Evolutionary conservation across 1,140 invertebrate genomes (phyloP), one percentile per base, ranked within the genome.

Genomic region (Conus ventricosus): DNA sequence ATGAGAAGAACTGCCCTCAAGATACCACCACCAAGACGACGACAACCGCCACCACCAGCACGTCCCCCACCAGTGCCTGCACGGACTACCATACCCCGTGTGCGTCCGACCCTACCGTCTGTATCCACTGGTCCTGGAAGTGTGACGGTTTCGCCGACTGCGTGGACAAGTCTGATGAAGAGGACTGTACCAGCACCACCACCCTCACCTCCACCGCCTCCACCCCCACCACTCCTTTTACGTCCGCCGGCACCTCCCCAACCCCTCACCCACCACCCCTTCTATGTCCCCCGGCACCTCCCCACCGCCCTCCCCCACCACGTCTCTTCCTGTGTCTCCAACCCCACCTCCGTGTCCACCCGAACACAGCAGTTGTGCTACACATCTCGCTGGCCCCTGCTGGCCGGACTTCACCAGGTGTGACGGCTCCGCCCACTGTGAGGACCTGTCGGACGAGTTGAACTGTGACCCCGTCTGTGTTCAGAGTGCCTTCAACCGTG

Each of bases 191-290:
- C 80, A 81, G 51, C 51, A 13, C 39, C 25, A 78, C 75, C 25
- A 20, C 71, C 71, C 10, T 78, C 76, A 11, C 76, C 76, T n/a
- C 76, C 76, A 78, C 76, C 76, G 39, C 76, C 54, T 60, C 67
- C 8, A 27, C 27, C n/a, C 8, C 6, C 20, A 75, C 71, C 23
- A 55, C 20, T 67, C 39, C 84, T 8, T 11, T 11, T n/a, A 39
- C 3, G 11, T 13, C 23, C 6, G 3, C 84, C 11, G 55, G 55
- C 5, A 63, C 60, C 8, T 25, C 84, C n/a, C 63, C 60, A n/a
- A 53, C 84, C 4, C 39, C 84, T 71, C 63, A 63, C 13, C 71
- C 85, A 51, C 53, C 60, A 51, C n/a, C 53, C 5, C 63, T 15
- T 27, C 55, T 15, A 25, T 7, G 13, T 71, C 63, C 57, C n/a